Conservation (phyloP, 2,113 vertebrate species). For the Pachycephala philippinensis region DNA sequence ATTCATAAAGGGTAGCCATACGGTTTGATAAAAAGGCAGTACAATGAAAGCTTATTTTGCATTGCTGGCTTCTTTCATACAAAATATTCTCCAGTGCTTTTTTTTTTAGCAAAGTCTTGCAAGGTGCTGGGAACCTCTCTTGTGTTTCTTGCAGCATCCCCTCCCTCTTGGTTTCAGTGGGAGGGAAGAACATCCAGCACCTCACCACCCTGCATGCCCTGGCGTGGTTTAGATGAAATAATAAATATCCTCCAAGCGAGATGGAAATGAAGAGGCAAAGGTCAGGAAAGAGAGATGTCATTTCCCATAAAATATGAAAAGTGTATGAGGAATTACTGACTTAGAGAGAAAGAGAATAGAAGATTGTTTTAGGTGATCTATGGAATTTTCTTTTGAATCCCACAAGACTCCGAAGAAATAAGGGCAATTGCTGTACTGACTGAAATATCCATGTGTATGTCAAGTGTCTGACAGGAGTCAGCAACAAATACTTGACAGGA, state of each 20-base stretch:
- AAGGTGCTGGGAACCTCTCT: background rate
- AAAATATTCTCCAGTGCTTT: background rate
- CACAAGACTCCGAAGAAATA: background rate
- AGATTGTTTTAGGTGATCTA: background rate
- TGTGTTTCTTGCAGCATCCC: background rate
- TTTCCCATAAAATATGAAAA: background rate
- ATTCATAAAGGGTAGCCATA: slow-evolving; percentile 47
- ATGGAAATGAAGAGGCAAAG: slow-evolving; percentile 8
- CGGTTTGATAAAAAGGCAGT: background rate
- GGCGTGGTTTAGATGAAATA: background rate
- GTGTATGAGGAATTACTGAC: background rate
- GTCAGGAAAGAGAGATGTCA: background rate
- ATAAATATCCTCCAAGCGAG: background rate
- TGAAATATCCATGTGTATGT: background rate
- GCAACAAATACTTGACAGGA: background rate
- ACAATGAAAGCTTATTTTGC: slow-evolving; percentile 28
- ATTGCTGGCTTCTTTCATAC: background rate
- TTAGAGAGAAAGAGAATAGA: background rate
- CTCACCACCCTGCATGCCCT: background rate
- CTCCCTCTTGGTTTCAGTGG: background rate
- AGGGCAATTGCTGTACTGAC: background rate
- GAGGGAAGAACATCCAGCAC: background rate
- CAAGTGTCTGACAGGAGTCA: background rate
- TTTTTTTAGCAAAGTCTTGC: background rate
- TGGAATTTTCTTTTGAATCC: background rate